These are phyloP conservation scores for Sinohyriopsis cumingii DNA, from an alignment of 2,888 invertebrate species.

Conservation along the genomic window DNA sequence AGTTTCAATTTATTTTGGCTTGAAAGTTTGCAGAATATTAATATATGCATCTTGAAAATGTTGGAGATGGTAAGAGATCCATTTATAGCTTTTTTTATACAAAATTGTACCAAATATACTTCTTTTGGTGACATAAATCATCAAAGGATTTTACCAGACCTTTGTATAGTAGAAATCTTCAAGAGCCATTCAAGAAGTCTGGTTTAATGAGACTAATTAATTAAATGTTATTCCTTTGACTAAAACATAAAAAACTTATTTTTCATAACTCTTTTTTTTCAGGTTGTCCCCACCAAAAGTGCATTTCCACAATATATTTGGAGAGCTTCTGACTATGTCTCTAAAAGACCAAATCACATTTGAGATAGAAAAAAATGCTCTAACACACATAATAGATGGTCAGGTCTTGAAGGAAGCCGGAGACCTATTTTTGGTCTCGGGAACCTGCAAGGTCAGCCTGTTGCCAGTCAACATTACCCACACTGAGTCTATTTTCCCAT, in stretches of 20 bases:
- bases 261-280: constrained; percentile 6
- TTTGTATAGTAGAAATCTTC: no score
- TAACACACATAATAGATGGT: constrained; percentile 26
- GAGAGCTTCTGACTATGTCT: constrained; percentile 31
- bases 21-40: no score
- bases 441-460: constrained; percentile 37
- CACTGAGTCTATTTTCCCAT: constrained; percentile 19
- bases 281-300: constrained; percentile 37
- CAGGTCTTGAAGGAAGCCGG: constrained; percentile 40
- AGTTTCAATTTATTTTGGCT: no score
- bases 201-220: no score
- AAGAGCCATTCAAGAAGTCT: no score
- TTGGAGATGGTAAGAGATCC: no score
- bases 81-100: no score
- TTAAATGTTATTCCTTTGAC: not conserved
- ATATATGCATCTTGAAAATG: no score
- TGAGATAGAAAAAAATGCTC: constrained; percentile 35
- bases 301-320: constrained; percentile 41
- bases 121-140: no score
- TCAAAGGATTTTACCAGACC: no score
- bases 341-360: constrained; percentile 28
- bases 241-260: not conserved
- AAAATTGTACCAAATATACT: no score
- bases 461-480: constrained; percentile 42
- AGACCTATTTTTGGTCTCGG: constrained; percentile 34